Evolutionary conservation across 2,797 vertebrate genomes (phyloP).

Genomic region (Channa striata): DNA sequence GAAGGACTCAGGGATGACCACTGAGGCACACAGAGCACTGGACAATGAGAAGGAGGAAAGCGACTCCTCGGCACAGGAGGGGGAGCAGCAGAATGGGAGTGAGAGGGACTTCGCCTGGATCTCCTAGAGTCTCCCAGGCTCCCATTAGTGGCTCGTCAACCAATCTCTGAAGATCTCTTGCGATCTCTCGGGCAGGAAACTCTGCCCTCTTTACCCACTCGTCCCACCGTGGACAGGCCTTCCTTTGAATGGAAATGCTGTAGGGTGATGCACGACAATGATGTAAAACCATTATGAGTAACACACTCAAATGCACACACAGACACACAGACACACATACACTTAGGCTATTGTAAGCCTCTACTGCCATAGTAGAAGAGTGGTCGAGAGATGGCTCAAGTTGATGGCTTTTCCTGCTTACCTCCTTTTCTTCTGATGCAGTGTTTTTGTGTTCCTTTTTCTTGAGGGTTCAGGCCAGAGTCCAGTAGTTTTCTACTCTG

Average conservation of each 20-base stretch:
- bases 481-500: slow-evolving; percentile 71
- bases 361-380: slow-evolving; percentile 72
- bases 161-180: slow-evolving; percentile 72
- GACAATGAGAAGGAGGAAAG: slow-evolving; percentile 93
- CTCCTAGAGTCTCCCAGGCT: slow-evolving; percentile 85
- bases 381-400: slow-evolving; percentile 58
- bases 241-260: slow-evolving; percentile 71
- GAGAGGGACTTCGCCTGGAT: slow-evolving; percentile 97
- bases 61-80: slow-evolving; percentile 90
- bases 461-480: slow-evolving; percentile 72
- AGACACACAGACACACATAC: slow-evolving; percentile 26
- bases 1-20: slow-evolving; percentile 91
- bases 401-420: slow-evolving; percentile 77
- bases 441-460: slow-evolving; percentile 75
- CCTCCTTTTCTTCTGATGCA: slow-evolving; percentile 82
- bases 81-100: slow-evolving; percentile 86
- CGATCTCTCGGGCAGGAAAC: slow-evolving; percentile 70
- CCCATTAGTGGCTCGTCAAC: slow-evolving; percentile 43
- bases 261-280: slow-evolving; percentile 75
- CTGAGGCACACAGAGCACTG: slow-evolving; percentile 83
- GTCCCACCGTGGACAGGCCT: slow-evolving; percentile 68
- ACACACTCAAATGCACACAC: slow-evolving; percentile 44
- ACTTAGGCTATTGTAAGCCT: slow-evolving; percentile 60
- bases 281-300: slow-evolving; percentile 63
- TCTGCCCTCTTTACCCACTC: slow-evolving; percentile 75